Evolutionary conservation across 2,113 vertebrate genomes (phyloP), one percentile per base, ranked within the genome.

Genomic region (Cervus canadensis): DNA sequence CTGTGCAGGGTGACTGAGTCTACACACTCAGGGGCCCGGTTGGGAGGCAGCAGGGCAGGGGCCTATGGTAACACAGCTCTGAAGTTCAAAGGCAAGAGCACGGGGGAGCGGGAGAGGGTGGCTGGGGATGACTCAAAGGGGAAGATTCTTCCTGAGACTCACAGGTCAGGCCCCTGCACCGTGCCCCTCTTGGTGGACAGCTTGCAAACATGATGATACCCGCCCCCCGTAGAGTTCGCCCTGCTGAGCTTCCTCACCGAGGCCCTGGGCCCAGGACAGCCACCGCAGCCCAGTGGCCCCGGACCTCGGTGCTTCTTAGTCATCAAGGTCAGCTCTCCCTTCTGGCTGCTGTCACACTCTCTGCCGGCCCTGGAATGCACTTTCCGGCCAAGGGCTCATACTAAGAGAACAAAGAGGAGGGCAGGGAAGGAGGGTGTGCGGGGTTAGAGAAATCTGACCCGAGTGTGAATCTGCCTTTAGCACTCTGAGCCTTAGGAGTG

Each of bases 221-320:
- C 2, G 2, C 7, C 56, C n/a, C 7, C 45, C 33, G 33, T 4
- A 2, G 23, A 33, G 76, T 6, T 67, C 5, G n/a, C n/a, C 67
- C 0, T 45, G 6, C 33, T 14, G 6, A 2, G 36, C 30, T 74
- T 33, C 43, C 17, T 11, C 4, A 0, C 59, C 0, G 0, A 5
- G 33, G 50, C 17, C 64, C 79, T 30, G 83, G 71, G 4, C 21
- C 33, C 23, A 19, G 48, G 30, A 76, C 9, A 4, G 8, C 17
- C 15, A 3, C 14, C 48, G 50, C 30, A 26, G 40, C 62, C 28
- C 33, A 15, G 36, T 1, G n/a, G 33, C 33, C 78, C 40, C 1
- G 5, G 60, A 16, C 36, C 62, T 19, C 0, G 1, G 62, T 9
- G 30, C 36, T 10, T 7, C 60, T 60, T 21, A 52, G 36, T 40